Base-by-base conservation (phyloP, 2,888 invertebrate species). In the Koerneria pararmatus region DNA sequence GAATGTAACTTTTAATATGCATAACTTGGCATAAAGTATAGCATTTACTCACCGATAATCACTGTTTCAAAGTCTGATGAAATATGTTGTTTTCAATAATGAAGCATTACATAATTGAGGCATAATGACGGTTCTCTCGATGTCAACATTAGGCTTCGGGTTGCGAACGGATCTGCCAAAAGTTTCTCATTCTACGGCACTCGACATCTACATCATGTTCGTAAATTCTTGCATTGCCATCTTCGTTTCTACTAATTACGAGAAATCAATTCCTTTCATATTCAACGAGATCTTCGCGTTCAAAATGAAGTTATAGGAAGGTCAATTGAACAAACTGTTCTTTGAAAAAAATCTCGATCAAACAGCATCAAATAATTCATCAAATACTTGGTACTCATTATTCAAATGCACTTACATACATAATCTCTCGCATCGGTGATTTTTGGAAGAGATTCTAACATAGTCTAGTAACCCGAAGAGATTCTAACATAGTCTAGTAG, bases 121-220 rank as follows among this genome's bases (percentile, higher is more conserved):
- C 60, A 90, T 91, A 65, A 91, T 90, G 54, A 91, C 91, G 0
- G 91, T 91, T 6, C 86, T 91, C 65, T 91, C 91, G 11, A 91
- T 91, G 91, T 90, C 91, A 0, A 91, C 91, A 80, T 85, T 91
- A 68, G 91, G 91, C 5, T 85, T 83, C 37, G 81, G 80, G 6
- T 90, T 91, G 82, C 87, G 91, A 69, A 90, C 89, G 4, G 91
- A 91, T 84, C 85, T 91, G 67, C 91, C 91, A 4, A 91, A 91
- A 86, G 91, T 91, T 64, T 89, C 91, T 58, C 91, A 91, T 84
- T 90, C 90, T 3, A 91, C 91, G n/a, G 91, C 91, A 1, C 85
- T 91, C 72, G 91, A 91, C 82, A 90, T 90, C 80, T 91, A 91
- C 83, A 90, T 91, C 2, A 90, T 90, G 74, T 76, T 59, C 31